Conservation (phyloP, 1,140 invertebrate species). For the Chironomus striatipennis region DNA sequence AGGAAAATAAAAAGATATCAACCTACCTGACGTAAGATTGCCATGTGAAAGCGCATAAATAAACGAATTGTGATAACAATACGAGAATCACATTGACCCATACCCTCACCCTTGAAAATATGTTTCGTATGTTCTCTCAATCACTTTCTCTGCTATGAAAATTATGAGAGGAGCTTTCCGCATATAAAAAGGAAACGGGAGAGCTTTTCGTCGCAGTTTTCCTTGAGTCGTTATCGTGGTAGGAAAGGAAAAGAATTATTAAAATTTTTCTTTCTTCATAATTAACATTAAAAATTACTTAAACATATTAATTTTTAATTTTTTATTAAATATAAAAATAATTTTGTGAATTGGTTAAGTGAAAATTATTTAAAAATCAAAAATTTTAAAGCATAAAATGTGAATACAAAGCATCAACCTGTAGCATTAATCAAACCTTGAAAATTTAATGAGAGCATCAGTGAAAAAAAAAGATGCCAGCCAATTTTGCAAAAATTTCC, state of each 20-base stretch:
- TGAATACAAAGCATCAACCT: background rate
- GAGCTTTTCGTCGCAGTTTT: conserved; percentile 2
- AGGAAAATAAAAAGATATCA: background rate
- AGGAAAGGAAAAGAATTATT: background rate
- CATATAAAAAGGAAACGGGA: background rate
- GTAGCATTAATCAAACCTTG: conserved; percentile 12
- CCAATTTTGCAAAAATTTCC: background rate
- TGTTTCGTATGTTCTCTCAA: background rate
- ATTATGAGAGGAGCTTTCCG: background rate
- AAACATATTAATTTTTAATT: conserved; percentile 10
- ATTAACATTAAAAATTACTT: background rate
- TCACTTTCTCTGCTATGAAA: background rate
- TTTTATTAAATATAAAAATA: no score
- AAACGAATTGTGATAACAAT: background rate
- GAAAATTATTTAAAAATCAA: background rate
- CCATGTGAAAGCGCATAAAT: conserved; percentile 5
- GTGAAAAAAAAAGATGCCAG: background rate
- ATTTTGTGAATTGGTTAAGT: no score
- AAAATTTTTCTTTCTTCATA: background rate
- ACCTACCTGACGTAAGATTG: conserved; percentile 6
- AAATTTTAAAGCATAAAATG: background rate
- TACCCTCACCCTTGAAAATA: background rate
- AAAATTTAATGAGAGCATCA: background rate
- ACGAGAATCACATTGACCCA: background rate
- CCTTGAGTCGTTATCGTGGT: background rate